phyloP scores from a whole-genome alignment of 1,140 invertebrate genomes.

The Aphaenogaster rudis region DNA sequence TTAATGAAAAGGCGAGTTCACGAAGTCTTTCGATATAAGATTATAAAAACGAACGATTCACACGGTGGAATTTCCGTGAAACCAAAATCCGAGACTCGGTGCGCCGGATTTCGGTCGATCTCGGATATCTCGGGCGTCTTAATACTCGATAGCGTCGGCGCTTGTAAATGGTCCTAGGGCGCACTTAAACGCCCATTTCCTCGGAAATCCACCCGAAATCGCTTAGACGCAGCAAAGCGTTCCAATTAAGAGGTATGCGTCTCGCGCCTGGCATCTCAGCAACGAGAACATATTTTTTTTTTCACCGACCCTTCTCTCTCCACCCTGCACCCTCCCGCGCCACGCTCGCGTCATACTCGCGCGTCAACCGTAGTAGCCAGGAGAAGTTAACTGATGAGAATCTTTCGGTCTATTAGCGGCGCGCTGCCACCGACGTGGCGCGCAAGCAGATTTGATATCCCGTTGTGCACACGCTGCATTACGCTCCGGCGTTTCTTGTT shows the following conservation, averaged over 20 bases:
- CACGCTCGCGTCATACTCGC: conserved; percentile 45
- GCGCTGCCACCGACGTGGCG: conserved; percentile 78
- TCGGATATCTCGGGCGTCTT: conserved; percentile 22
- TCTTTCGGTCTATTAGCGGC: conserved; percentile 85
- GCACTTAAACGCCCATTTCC: conserved; percentile 86
- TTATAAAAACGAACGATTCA: neutral
- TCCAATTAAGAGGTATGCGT: conserved; percentile 87
- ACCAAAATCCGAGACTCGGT: neutral
- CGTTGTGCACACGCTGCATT: conserved; percentile 25
- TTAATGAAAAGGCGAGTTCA: neutral
- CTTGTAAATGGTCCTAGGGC: conserved; percentile 83
- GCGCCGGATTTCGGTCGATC: conserved; percentile 34
- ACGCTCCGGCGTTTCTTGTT: neutral
- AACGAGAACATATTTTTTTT: conserved; percentile 77
- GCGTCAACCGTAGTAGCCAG: conserved; percentile 61
- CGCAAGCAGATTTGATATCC: conserved; percentile 83
- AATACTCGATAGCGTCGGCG: conserved; percentile 70
- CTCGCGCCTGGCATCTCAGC: conserved; percentile 83
- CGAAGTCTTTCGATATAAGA: neutral
- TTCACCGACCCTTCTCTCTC: conserved; percentile 65
- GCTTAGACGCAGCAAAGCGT: conserved; percentile 85
- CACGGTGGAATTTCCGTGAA: conserved; percentile 3
- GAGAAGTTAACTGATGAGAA: conserved; percentile 80
- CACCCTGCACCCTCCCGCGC: conserved; percentile 38
- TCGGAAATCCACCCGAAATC: conserved; percentile 85